Conservation (phyloP, 2,888 invertebrate species). For the Drosophila sordidula region DNA sequence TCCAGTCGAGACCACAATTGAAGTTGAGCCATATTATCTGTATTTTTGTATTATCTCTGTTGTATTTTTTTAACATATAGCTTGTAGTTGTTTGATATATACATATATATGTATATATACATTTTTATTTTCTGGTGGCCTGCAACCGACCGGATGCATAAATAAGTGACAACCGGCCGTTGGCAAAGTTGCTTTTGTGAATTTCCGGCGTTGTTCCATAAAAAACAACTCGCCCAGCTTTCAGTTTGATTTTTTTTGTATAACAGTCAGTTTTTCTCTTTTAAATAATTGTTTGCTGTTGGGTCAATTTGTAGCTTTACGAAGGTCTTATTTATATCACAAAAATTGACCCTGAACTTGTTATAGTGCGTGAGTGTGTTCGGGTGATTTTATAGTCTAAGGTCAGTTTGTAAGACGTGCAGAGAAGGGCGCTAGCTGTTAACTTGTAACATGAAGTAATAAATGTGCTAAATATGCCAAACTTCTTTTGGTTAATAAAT, state of each 20-base stretch:
- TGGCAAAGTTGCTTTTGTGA: constrained; percentile 47
- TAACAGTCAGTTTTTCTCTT: constrained; percentile 16
- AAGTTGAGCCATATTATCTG: constrained; percentile 37
- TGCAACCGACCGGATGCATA: constrained; percentile 73
- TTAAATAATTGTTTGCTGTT: constrained; percentile 18
- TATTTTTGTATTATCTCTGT: constrained; percentile 43
- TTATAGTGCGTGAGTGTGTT: constrained; percentile 2
- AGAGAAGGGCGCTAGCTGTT: constrained; percentile 15
- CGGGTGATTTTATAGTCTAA: constrained; percentile 5
- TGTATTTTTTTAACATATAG: constrained; percentile 36
- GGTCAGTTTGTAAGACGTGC: constrained; percentile 32
- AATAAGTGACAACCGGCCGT: constrained; percentile 74
- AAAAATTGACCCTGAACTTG: constrained; percentile 52
- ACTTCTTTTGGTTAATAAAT: no score
- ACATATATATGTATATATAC: not conserved
- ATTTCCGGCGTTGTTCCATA: constrained; percentile 61
- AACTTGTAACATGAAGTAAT: no score
- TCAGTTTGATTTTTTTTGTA: constrained; percentile 47
- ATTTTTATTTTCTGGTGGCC: constrained; percentile 26
- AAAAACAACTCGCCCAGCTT: constrained; percentile 37
- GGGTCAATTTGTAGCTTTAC: constrained; percentile 27
- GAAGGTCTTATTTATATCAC: constrained; percentile 59
- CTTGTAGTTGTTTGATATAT: constrained; percentile 15
- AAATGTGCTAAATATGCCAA: no score
- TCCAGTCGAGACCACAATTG: constrained; percentile 37